Evolutionary conservation across 1,140 invertebrate species (phyloP), one percentile per base, ranked within the genome.

Genomic region (Drosophila orena): DNA sequence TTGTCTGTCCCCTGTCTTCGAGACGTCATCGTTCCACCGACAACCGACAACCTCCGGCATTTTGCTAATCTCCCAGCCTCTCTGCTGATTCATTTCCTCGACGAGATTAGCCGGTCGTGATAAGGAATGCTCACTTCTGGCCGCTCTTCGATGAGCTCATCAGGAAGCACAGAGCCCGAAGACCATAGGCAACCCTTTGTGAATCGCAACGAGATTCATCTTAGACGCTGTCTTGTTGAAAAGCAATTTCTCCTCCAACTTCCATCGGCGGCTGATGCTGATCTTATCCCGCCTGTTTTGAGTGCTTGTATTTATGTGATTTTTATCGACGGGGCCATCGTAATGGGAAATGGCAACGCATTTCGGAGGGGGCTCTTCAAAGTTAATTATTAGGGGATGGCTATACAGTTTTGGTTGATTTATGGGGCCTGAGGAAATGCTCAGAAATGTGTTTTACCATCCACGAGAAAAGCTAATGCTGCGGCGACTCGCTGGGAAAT

Each of bases 41-140:
- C 54, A 77, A 30, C 30, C 49, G 59, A 72, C 54, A 77, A 60
- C 30, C 52, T 64, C 65, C 49, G 44, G 60, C 56, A 22, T 58
- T 72, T 79, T 60, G 72, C 81, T 65, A 80, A 80, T 80, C 75
- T 76, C 22, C 44, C 72, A 65, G 30, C 52, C 53, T 61, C 53
- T 74, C 53, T 74, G 81, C 81, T 88, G 81, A 88, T 79, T 86
- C 81, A 86, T 72, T 86, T 88, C 56, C 71, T 37, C 57, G 24
- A 37, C 42, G 30, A 86, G 83, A 88, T 86, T 79, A 86, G 83
- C 60, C 68, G 66, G 88, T 83, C 83, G 62, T 65, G 83, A 86
- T 86, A 86, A 83, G 61, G 70, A 86, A 49, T 77, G 69, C 85
- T 88, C 79, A 72, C 78, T 86, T 86, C 42, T 77, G 66, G 59